Percentiles rank a stretch among this genome's conserved stretches.
Evolutionary conservation across 2,888 invertebrate genomes (phyloP).

Genomic region (Tipula vernalis): DNA sequence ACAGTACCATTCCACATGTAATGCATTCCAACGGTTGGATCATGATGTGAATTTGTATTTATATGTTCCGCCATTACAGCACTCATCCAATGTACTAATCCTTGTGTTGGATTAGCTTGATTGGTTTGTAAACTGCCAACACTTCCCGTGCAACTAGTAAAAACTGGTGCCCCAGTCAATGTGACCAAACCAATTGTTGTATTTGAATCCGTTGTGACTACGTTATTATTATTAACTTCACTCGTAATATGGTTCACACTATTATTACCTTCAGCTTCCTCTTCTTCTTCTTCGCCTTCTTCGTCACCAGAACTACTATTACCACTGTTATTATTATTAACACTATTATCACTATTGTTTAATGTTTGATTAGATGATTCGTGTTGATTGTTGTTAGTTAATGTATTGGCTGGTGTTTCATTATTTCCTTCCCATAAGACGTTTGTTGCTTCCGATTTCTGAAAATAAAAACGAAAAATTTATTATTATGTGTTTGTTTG

Average conservation of each 20-base stretch:
- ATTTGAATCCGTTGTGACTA: constrained; percentile 21
- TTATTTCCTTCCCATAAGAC: constrained; percentile 44
- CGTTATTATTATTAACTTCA: constrained; percentile 36
- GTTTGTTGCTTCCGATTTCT: constrained; percentile 48
- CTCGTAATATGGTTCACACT: constrained; percentile 19
- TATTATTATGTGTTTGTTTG: too few relatives aligned
- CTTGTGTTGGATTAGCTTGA: constrained; percentile 53
- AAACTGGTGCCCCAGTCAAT: constrained; percentile 26
- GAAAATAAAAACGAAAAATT: constrained; percentile 24
- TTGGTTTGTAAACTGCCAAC: constrained; percentile 35
- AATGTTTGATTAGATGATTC: neutral
- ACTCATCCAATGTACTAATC: constrained; percentile 92
- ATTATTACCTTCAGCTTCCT: neutral
- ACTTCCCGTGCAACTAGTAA: constrained; percentile 26
- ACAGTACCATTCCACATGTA: constrained; percentile 38
- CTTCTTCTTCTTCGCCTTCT: neutral
- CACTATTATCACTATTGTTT: constrained; percentile 14
- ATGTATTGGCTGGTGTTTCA: constrained; percentile 15
- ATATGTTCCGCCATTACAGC: constrained; percentile 88
- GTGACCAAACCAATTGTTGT: constrained; percentile 16
- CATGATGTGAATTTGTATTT: constrained; percentile 65
- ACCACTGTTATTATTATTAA: constrained; percentile 14
- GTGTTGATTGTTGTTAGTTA: neutral
- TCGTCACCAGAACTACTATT: neutral
- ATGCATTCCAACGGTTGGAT: constrained; percentile 37